Percentiles rank a stretch among this genome's conserved stretches.
Evolutionary conservation across 2,113 vertebrate genomes (phyloP).

Genomic region (Periophthalmodon schlosseri): DNA sequence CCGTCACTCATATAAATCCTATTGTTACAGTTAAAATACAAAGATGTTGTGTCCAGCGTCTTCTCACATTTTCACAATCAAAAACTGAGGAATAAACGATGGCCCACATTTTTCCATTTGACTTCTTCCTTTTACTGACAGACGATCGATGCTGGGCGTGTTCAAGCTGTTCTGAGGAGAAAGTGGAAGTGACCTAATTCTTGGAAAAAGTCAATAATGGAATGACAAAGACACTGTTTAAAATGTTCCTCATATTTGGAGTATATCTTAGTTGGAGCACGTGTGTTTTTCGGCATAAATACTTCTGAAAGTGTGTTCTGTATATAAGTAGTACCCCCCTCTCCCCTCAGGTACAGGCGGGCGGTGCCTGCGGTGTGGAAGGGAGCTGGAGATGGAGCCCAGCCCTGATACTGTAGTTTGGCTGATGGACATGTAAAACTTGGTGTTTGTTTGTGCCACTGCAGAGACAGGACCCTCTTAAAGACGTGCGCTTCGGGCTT

Average conservation of each 20-base stretch:
- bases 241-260: background rate
- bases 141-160: background rate
- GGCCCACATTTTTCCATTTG: conserved; percentile 4
- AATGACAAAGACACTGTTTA: too few relatives aligned
- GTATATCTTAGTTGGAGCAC: background rate
- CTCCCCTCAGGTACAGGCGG: background rate
- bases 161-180: conserved; percentile 8
- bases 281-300: background rate
- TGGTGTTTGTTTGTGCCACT: background rate
- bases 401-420: conserved; percentile 22
- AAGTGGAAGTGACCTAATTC: background rate
- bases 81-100: background rate
- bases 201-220: background rate
- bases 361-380: conserved; percentile 54
- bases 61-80: background rate
- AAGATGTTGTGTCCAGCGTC: background rate
- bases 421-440: conserved; percentile 2
- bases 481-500: conserved; percentile 45
- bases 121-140: conserved; percentile 10
- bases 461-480: conserved; percentile 34
- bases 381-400: conserved; percentile 53
- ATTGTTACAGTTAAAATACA: background rate
- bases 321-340: background rate
- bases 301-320: background rate
- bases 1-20: too few relatives aligned